Evolutionary conservation across 2,888 invertebrate species (phyloP).

Genomic region (Rugalucina vietnamica): DNA sequence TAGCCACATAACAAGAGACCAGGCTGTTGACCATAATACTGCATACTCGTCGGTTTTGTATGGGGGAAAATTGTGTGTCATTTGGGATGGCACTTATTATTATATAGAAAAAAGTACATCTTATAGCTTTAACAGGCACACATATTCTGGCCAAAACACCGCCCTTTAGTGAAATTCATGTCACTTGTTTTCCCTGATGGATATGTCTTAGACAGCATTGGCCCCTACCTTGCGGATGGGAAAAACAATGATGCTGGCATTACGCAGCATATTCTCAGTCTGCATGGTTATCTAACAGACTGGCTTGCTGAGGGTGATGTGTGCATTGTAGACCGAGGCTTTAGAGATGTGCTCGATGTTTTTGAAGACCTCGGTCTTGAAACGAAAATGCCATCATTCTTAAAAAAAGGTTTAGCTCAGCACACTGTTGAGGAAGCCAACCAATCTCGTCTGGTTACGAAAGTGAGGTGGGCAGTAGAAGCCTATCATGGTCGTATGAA

Average conservation of each 20-base stretch:
- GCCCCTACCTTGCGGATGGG: not conserved
- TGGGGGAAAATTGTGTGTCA: not conserved
- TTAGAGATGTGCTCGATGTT: not conserved
- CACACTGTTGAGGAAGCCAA: not conserved
- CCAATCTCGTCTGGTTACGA: slow-evolving; percentile 1
- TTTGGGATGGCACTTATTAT: not conserved
- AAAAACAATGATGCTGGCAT: slow-evolving; percentile 5
- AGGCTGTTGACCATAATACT: not conserved
- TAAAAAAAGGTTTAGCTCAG: not conserved
- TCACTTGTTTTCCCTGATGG: not conserved
- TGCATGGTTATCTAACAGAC: not conserved
- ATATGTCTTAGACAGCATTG: not conserved
- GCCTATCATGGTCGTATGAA: not conserved
- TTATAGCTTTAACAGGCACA: slow-evolving; percentile 17
- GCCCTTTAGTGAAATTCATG: not conserved
- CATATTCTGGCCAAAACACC: slow-evolving; percentile 10
- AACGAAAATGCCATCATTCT: not conserved
- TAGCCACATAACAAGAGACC: not conserved
- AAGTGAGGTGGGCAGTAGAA: not conserved
- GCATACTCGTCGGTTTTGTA: not conserved
- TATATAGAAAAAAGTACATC: slow-evolving; percentile 8
- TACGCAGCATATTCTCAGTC: not conserved
- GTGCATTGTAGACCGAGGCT: not conserved
- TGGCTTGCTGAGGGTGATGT: not conserved
- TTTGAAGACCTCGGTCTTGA: not conserved